phyloP scores from a whole-genome alignment of 2,797 vertebrate species.

The Craterocephalus amniculus region DNA sequence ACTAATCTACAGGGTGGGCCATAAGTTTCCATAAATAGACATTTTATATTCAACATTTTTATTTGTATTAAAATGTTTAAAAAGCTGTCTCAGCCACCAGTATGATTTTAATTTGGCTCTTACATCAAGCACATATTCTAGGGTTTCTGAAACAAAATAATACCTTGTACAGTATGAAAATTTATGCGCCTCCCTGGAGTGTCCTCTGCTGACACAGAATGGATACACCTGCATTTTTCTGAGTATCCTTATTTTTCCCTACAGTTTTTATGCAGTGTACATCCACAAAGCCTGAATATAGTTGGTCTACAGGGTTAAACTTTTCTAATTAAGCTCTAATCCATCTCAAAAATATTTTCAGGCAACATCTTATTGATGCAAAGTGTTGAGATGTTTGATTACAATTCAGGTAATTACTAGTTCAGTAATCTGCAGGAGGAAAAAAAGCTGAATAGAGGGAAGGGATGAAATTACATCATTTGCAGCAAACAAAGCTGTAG shows the following conservation, averaged over 20 bases:
- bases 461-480: not conserved
- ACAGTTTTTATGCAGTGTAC: not conserved
- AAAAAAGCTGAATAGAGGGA: not conserved
- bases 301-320: not conserved
- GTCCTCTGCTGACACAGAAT: not conserved
- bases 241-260: not conserved
- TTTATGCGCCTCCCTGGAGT: not conserved
- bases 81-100: too few relatives aligned
- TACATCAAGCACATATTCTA: too few relatives aligned
- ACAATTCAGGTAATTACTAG: slow-evolving; percentile 10
- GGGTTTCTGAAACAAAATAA: too few relatives aligned
- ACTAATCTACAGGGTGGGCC: too few relatives aligned
- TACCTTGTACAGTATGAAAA: too few relatives aligned
- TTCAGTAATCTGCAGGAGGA: not conserved
- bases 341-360: not conserved
- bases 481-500: not conserved
- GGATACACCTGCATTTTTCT: not conserved
- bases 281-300: not conserved
- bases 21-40: too few relatives aligned
- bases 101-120: too few relatives aligned
- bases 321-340: not conserved
- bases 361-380: not conserved
- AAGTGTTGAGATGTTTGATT: slow-evolving; percentile 7
- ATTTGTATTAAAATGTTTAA: too few relatives aligned
- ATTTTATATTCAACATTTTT: too few relatives aligned